These are phyloP conservation scores for Emydocephalus ijimae DNA, from an alignment of 2,113 vertebrate species.

Conservation along the genomic window DNA sequence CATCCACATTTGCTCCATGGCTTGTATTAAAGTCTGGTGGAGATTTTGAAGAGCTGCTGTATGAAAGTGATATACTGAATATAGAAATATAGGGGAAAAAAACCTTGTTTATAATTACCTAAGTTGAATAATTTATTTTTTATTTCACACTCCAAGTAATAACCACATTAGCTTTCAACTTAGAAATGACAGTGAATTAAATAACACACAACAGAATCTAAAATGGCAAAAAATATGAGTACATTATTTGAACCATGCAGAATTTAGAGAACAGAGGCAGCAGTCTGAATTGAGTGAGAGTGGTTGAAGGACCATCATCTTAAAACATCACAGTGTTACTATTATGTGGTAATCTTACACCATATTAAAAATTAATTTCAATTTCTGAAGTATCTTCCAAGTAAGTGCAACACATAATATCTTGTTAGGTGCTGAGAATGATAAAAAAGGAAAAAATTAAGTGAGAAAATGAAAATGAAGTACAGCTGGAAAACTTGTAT, in stretches of 20 bases:
- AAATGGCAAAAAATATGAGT: not conserved
- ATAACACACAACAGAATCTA: not conserved
- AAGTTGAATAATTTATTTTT: not conserved
- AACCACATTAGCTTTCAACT: not conserved
- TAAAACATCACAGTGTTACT: not conserved
- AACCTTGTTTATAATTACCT: not conserved
- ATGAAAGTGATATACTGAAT: not conserved
- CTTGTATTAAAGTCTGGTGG: not conserved
- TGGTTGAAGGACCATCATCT: not conserved
- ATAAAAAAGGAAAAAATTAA: not conserved
- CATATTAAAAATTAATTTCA: not conserved
- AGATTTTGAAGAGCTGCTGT: not conserved
- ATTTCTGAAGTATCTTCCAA: not conserved
- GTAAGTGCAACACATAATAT: not conserved
- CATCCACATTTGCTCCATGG: not conserved
- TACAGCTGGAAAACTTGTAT: not conserved
- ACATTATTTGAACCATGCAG: not conserved
- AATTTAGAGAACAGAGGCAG: not conserved
- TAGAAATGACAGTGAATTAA: not conserved
- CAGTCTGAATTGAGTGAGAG: not conserved
- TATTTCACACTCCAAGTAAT: not conserved
- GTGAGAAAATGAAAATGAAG: not conserved
- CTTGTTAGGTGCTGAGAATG: not conserved
- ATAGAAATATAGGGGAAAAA: not conserved
- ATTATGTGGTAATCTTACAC: not conserved